phyloP scores from a whole-genome alignment of 1,140 invertebrate genomes.

The Drosophila nebulosa region DNA sequence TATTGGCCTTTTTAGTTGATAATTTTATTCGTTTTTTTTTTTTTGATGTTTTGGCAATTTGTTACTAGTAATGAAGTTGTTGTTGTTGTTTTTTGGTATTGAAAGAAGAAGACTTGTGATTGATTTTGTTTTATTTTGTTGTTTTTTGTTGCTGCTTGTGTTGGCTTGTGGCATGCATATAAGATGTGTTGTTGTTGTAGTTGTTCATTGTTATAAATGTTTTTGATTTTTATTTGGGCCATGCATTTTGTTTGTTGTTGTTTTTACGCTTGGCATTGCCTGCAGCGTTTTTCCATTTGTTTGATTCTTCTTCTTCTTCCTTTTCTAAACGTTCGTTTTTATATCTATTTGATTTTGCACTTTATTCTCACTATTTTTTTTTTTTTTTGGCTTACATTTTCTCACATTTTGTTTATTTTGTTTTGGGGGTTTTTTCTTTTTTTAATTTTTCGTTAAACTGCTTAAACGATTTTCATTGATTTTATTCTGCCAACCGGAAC shows the following conservation, averaged over 20 bases:
- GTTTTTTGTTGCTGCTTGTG: slow-evolving; percentile 7
- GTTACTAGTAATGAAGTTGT: slow-evolving; percentile 18
- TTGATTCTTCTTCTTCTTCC: background rate
- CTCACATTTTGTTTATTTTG: slow-evolving; percentile 1
- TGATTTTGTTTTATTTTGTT: slow-evolving; percentile 12
- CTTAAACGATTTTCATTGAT: background rate
- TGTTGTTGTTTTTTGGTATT: background rate
- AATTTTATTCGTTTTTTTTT: background rate
- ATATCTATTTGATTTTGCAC: background rate
- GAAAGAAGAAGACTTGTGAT: slow-evolving; percentile 16
- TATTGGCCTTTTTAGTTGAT: slow-evolving; percentile 34
- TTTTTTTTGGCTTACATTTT: too few species aligned
- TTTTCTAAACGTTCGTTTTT: too few species aligned
- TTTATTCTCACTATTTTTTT: slow-evolving; percentile 3
- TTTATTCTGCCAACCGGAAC: slow-evolving; percentile 54
- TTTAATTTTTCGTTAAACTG: background rate
- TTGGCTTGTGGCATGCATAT: background rate
- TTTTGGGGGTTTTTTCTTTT: background rate
- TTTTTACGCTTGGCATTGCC: background rate
- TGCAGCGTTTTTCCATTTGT: background rate
- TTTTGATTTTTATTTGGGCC: slow-evolving; percentile 20
- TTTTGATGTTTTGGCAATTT: slow-evolving; percentile 13
- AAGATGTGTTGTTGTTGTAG: slow-evolving; percentile 20
- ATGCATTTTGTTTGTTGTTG: slow-evolving; percentile 21
- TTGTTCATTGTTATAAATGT: slow-evolving; percentile 19